These are phyloP conservation scores for Siniperca obscura DNA, from an alignment of 2,797 vertebrate genomes.

Conservation along the genomic window DNA sequence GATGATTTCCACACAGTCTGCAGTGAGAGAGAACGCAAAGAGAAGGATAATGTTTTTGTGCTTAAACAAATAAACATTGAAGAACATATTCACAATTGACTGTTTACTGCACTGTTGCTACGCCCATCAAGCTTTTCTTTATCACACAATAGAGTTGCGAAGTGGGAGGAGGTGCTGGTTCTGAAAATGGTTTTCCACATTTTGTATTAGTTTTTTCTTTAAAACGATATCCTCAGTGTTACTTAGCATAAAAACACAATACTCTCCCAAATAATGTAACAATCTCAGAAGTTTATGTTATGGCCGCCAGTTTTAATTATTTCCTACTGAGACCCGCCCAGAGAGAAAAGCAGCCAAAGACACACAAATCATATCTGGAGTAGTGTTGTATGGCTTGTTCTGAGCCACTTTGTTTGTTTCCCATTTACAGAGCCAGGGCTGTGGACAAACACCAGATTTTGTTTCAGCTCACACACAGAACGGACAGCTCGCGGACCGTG, in stretches of 20 bases:
- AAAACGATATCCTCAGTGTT: background rate
- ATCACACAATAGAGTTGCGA: background rate
- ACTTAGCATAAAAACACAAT: background rate
- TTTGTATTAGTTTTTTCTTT: background rate
- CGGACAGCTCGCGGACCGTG: no score
- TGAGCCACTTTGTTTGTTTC: no score
- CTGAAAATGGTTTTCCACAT: background rate
- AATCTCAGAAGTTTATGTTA: background rate
- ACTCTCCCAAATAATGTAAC: background rate
- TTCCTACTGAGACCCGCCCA: no score
- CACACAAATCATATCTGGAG: no score
- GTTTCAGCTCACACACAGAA: no score
- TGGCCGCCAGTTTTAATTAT: background rate
- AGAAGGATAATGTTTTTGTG: background rate
- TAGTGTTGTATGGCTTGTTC: no score
- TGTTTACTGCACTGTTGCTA: background rate
- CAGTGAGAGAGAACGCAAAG: background rate
- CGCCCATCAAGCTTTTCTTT: background rate
- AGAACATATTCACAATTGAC: background rate
- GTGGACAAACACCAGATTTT: no score
- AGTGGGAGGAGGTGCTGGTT: background rate
- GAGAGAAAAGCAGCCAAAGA: no score
- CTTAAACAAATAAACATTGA: background rate
- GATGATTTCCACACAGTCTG: slow-evolving; percentile 93
- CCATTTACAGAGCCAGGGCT: no score